These are phyloP conservation scores for Drosophila nikananu DNA, from an alignment of 1,140 invertebrate genomes.

Conservation along the genomic window DNA sequence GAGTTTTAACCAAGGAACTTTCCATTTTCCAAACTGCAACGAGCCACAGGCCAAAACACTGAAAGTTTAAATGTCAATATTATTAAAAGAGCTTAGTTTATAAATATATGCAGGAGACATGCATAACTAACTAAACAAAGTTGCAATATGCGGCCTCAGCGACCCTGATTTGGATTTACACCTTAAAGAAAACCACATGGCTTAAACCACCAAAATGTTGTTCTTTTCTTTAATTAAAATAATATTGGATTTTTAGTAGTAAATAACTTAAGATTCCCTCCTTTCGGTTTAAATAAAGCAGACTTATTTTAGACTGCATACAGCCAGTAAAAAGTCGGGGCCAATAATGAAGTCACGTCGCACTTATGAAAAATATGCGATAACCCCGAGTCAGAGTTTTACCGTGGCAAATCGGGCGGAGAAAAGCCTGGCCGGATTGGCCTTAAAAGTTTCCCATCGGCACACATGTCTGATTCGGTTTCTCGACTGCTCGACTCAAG, in stretches of 20 bases:
- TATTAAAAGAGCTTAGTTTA: slow-evolving; percentile 42
- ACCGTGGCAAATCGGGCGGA: not conserved
- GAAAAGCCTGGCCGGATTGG: slow-evolving; percentile 26
- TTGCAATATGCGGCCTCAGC: slow-evolving; percentile 49
- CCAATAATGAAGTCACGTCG: slow-evolving; percentile 82
- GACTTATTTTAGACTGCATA: slow-evolving; percentile 10
- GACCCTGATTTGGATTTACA: slow-evolving; percentile 10
- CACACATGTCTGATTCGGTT: slow-evolving; percentile 58
- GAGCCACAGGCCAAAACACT: slow-evolving; percentile 15
- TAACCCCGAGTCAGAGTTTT: slow-evolving; percentile 64
- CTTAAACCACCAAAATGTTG: no score
- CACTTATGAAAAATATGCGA: slow-evolving; percentile 82
- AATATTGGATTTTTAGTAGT: no score
- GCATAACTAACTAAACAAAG: slow-evolving; percentile 38
- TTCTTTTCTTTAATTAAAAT: no score
- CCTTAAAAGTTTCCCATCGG: slow-evolving; percentile 76
- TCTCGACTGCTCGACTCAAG: slow-evolving; percentile 28
- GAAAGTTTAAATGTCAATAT: slow-evolving; percentile 38
- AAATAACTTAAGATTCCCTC: not conserved
- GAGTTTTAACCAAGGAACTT: not conserved
- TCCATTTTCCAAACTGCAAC: not conserved
- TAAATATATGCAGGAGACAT: slow-evolving; percentile 29
- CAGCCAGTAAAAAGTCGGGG: slow-evolving; percentile 14
- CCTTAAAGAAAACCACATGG: not conserved
- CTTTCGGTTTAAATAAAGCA: no score